Percentiles rank a stretch among this genome's conserved stretches.
These are phyloP conservation scores for Ophion costatus DNA, from an alignment of 2,888 invertebrate species.

Conservation along the genomic window DNA sequence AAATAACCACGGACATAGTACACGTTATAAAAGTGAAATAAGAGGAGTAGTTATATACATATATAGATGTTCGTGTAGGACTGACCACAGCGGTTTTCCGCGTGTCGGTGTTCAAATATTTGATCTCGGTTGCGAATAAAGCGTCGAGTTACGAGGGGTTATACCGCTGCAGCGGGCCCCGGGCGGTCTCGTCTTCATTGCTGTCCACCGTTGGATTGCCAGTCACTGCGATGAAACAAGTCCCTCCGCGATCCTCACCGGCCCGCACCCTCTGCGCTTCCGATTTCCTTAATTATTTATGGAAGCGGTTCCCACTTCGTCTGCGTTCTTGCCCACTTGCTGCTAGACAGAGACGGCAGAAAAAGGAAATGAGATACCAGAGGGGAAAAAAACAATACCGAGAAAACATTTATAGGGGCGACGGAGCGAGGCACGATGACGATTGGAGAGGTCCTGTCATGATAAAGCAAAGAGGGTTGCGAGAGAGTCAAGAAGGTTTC, in stretches of 20 bases:
- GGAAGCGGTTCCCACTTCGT: slow-evolving; percentile 8
- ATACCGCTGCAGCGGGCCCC: slow-evolving; percentile 62
- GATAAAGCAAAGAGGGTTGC: no score
- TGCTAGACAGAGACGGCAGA: slow-evolving; percentile 19
- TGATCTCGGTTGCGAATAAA: slow-evolving; percentile 60
- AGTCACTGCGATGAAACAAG: slow-evolving; percentile 37
- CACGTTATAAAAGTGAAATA: background rate
- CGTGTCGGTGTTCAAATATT: slow-evolving; percentile 65
- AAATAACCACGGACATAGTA: no score
- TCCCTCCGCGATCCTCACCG: slow-evolving; percentile 2
- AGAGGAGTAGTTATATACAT: no score
- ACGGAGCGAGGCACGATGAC: background rate
- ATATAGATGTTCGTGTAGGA: background rate
- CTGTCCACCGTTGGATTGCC: slow-evolving; percentile 50
- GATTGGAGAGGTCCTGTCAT: background rate
- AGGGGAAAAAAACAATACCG: slow-evolving; percentile 6
- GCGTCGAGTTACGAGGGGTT: slow-evolving; percentile 57
- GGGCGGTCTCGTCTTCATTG: slow-evolving; percentile 65
- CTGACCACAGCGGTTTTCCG: slow-evolving; percentile 58
- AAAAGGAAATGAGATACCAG: slow-evolving; percentile 9
- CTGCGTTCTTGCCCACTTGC: slow-evolving; percentile 31
- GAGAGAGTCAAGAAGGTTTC: background rate
- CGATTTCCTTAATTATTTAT: slow-evolving; percentile 56
- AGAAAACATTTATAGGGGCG: background rate
- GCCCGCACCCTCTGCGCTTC: background rate